Percentiles rank a stretch among this genome's conserved stretches.
These are phyloP conservation scores for Julus scanicus DNA, from an alignment of 2,888 invertebrate genomes.

Conservation along the genomic window DNA sequence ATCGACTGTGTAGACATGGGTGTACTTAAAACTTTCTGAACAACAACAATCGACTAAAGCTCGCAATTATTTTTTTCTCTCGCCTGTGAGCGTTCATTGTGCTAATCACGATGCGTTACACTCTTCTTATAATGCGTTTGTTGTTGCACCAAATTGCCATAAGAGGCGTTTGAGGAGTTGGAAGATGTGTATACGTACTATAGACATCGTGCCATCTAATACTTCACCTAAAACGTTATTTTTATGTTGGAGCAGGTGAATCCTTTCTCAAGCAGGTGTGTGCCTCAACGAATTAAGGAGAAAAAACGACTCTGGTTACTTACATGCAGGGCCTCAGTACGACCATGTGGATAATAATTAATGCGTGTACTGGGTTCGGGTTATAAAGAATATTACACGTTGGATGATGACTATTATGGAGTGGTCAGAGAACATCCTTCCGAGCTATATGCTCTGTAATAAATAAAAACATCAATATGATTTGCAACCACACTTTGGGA, in stretches of 20 bases:
- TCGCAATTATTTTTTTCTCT: conserved; percentile 1
- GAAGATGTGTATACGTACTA: neutral
- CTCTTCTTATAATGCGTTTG: conserved; percentile 10
- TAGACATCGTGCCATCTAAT: neutral
- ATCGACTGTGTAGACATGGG: neutral
- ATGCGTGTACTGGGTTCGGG: neutral
- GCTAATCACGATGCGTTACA: conserved; percentile 28
- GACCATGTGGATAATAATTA: neutral
- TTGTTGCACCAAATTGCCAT: conserved; percentile 18
- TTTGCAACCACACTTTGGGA: neutral
- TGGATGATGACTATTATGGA: conserved; percentile 16
- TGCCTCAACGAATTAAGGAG: conserved; percentile 5
- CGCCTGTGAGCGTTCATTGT: neutral
- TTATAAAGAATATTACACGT: conserved; percentile 22
- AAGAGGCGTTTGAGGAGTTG: conserved; percentile 6
- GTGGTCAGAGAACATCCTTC: conserved; percentile 26
- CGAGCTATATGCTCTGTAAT: neutral
- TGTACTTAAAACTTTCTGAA: neutral
- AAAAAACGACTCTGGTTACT: conserved; percentile 20
- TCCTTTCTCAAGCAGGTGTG: conserved; percentile 16
- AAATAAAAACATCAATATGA: conserved; percentile 23
- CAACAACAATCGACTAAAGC: neutral
- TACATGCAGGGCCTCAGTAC: neutral
- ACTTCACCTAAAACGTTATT: neutral
- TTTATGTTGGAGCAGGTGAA: neutral